Percentiles rank a stretch among this genome's conserved stretches.
phyloP scores from a whole-genome alignment of 1,140 invertebrate genomes.

The Halesus radiatus region DNA sequence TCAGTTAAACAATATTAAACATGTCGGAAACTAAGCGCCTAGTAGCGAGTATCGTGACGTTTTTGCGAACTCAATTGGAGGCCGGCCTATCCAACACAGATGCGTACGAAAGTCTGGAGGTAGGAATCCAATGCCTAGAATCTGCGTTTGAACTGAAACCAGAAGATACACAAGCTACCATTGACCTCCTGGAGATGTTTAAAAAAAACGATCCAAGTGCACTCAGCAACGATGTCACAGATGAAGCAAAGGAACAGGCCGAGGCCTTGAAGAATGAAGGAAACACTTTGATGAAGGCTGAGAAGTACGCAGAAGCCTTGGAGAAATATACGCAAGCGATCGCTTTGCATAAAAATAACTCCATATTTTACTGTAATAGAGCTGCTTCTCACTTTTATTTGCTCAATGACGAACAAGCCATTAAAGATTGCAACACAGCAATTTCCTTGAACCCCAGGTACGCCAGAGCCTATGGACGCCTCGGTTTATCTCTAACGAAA shows the following conservation, averaged over 20 bases:
- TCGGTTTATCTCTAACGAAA: slow-evolving; percentile 91
- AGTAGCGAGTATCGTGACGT: slow-evolving; percentile 66
- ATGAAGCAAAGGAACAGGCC: slow-evolving; percentile 76
- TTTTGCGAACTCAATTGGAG: slow-evolving; percentile 65
- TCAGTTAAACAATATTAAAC: slow-evolving; percentile 37
- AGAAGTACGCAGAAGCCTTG: slow-evolving; percentile 84
- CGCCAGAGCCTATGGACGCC: slow-evolving; percentile 93
- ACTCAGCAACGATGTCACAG: slow-evolving; percentile 59
- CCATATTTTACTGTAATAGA: slow-evolving; percentile 95
- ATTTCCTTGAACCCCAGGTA: slow-evolving; percentile 91
- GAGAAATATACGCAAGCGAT: slow-evolving; percentile 89
- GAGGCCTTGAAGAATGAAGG: slow-evolving; percentile 87
- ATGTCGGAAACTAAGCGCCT: slow-evolving; percentile 68
- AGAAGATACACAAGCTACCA: slow-evolving; percentile 65
- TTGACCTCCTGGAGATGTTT: slow-evolving; percentile 69
- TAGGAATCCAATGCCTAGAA: slow-evolving; percentile 87
- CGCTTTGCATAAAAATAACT: slow-evolving; percentile 85
- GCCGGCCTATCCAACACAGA: slow-evolving; percentile 70
- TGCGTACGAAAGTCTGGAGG: slow-evolving; percentile 84
- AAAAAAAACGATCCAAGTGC: slow-evolving; percentile 57
- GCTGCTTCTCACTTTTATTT: slow-evolving; percentile 93
- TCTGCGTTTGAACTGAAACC: slow-evolving; percentile 79
- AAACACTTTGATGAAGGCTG: slow-evolving; percentile 88
- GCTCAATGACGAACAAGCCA: slow-evolving; percentile 83
- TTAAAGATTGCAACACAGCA: slow-evolving; percentile 91